Evolutionary conservation across 2,113 vertebrate species (phyloP), one percentile per base, ranked within the genome.

Genomic region (Alces alces): DNA sequence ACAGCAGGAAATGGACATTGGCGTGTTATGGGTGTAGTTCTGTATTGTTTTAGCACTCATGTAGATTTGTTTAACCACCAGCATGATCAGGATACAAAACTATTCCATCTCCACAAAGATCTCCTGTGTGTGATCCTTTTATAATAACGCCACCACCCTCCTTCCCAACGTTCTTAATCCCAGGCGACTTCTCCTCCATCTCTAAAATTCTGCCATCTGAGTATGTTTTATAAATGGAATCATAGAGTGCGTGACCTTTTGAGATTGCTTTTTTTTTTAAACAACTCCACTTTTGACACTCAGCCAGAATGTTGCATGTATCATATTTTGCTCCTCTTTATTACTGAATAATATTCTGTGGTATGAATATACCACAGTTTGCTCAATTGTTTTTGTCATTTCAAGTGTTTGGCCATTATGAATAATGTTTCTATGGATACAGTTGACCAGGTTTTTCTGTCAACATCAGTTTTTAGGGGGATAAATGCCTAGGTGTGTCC

Each of bases 1-100:
- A 55, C 0, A 39, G 10, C 12, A 5, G 60, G 7, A 33, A n/a
- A 12, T 0, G 12, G n/a, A 6, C 19, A 6, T 12, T 1, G 66
- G 19, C 6, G 2, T 39, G 64, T 6, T 43, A 7, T 27, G 11
- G 19, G 39, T 25, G 2, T 23, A 33, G 9, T 23, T 87, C 21
- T 17, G 10, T 36, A 6, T 28, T 3, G 64, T n/a, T 64, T 57
- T 55, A 64, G 89, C 1, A 5, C 28, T 7, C 30, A n/a, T 16
- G n/a, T n/a, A 19, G 36, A 58, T 85, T 45, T 82, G 16, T 55
- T 33, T 50, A 43, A n/a, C 6, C n/a, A n/a, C 6, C 43, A n/a
- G 6, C 19, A 16, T 45, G 43, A 52, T 66, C 83, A 84, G 6
- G 14, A 83, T 30, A 36, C 9, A 79, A 27, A 61, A 21, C 7